phyloP scores from a whole-genome alignment of 2,888 invertebrate species.

The Colostygia pectinataria region DNA sequence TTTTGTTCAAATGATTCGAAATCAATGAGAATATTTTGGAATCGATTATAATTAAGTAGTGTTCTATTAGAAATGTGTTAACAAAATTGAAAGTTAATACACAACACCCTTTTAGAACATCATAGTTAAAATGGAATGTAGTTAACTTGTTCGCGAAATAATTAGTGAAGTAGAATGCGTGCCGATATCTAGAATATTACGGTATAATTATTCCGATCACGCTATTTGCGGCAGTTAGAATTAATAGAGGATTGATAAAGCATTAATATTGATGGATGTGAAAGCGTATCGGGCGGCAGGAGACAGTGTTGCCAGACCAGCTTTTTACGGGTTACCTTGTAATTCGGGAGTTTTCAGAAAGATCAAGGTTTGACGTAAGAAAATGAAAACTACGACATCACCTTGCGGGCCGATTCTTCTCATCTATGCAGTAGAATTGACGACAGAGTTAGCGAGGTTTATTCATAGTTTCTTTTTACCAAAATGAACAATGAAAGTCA shows the following conservation, averaged over 20 bases:
- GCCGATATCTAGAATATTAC: constrained; percentile 11
- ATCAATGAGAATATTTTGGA: no score
- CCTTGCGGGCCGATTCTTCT: no score
- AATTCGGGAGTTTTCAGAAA: not conserved
- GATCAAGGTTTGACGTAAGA: no score
- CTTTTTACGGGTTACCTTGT: constrained; percentile 13
- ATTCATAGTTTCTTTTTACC: no score
- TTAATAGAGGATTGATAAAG: constrained; percentile 35
- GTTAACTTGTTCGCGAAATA: constrained; percentile 13
- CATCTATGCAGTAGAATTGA: no score
- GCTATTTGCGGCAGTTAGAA: constrained; percentile 13
- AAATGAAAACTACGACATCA: no score
- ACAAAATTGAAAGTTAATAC: no score
- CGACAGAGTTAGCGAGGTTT: no score
- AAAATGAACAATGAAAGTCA: no score
- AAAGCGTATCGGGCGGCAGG: constrained; percentile 31
- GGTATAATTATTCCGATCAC: constrained; percentile 23
- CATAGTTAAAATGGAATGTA: constrained; percentile 6
- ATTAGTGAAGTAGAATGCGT: constrained; percentile 19
- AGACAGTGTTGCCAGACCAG: not conserved
- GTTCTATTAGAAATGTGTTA: not conserved
- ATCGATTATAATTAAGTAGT: no score
- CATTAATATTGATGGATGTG: constrained; percentile 39
- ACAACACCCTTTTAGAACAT: not conserved
- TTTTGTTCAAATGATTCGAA: no score